Evolutionary conservation across 2,113 vertebrate species (phyloP).

Genomic region (Chlamydotis undulata): DNA sequence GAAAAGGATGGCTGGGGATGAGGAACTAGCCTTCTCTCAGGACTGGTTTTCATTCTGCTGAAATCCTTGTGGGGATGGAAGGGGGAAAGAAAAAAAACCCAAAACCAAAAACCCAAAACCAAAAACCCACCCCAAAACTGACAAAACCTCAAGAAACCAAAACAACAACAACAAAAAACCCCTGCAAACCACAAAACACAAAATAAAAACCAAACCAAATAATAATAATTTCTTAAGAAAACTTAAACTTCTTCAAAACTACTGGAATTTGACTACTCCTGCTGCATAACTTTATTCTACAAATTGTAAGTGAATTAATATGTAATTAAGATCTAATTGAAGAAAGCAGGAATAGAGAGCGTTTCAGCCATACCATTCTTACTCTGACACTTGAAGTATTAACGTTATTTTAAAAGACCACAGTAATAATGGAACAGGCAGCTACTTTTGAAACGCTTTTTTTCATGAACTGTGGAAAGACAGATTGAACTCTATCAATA

Average conservation of each 20-base stretch:
- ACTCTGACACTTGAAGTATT: not conserved
- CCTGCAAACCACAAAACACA: too few species aligned
- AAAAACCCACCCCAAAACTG: too few species aligned
- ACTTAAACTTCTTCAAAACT: not conserved
- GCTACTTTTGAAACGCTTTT: slow-evolving; percentile 39
- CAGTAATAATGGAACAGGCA: not conserved
- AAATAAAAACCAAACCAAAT: too few species aligned
- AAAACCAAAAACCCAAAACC: too few species aligned
- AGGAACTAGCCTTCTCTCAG: not conserved
- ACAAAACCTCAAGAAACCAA: too few species aligned
- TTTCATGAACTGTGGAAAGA: slow-evolving; percentile 21
- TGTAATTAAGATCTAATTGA: not conserved
- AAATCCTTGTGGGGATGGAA: not conserved
- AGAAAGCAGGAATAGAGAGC: not conserved
- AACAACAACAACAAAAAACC: too few species aligned
- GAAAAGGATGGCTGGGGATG: not conserved
- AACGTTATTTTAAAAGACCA: not conserved
- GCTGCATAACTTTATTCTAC: not conserved
- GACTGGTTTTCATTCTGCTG: not conserved
- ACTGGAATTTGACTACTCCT: not conserved
- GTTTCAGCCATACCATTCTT: not conserved
- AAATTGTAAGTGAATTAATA: not conserved
- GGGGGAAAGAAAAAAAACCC: not conserved
- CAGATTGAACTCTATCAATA: not conserved
- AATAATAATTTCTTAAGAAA: not conserved